These are phyloP conservation scores for Strigamia crassipes DNA, from an alignment of 2,888 invertebrate species.

Conservation along the genomic window DNA sequence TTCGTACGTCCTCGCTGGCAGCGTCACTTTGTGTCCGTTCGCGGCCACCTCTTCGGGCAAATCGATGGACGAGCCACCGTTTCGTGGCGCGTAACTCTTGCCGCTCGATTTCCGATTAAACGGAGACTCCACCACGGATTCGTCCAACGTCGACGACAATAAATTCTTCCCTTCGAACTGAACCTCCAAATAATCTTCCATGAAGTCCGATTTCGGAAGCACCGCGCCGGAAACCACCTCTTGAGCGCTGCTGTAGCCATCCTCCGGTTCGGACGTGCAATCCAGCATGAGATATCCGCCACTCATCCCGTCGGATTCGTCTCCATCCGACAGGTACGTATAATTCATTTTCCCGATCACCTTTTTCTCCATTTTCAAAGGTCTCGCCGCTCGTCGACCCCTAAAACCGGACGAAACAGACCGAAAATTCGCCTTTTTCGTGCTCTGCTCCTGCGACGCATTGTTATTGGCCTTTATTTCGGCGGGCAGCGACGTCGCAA, in stretches of 20 bases:
- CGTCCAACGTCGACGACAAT: constrained; percentile 49
- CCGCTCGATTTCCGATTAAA: background rate
- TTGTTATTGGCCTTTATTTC: constrained; percentile 44
- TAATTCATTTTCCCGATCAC: background rate
- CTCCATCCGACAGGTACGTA: background rate
- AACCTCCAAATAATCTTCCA: constrained; percentile 50
- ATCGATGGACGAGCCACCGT: constrained; percentile 37
- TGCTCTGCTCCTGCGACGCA: constrained; percentile 9
- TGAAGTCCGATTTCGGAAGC: constrained; percentile 47
- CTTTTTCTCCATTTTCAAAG: background rate
- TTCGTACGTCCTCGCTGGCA: constrained; percentile 47
- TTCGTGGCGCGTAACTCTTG: background rate
- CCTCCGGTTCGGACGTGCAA: constrained; percentile 49
- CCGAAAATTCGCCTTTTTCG: background rate
- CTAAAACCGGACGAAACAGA: background rate
- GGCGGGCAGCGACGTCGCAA: background rate
- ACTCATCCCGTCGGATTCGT: constrained; percentile 41
- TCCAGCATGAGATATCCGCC: constrained; percentile 49
- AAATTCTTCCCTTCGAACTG: constrained; percentile 44
- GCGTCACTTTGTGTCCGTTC: constrained; percentile 43
- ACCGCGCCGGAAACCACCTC: constrained; percentile 44
- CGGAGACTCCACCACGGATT: constrained; percentile 44
- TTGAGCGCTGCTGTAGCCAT: constrained; percentile 46
- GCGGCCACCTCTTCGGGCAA: constrained; percentile 42
- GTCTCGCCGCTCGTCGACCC: background rate